Evolutionary conservation across 2,888 invertebrate genomes (phyloP).

Genomic region (Callyntrura guangdongensis): DNA sequence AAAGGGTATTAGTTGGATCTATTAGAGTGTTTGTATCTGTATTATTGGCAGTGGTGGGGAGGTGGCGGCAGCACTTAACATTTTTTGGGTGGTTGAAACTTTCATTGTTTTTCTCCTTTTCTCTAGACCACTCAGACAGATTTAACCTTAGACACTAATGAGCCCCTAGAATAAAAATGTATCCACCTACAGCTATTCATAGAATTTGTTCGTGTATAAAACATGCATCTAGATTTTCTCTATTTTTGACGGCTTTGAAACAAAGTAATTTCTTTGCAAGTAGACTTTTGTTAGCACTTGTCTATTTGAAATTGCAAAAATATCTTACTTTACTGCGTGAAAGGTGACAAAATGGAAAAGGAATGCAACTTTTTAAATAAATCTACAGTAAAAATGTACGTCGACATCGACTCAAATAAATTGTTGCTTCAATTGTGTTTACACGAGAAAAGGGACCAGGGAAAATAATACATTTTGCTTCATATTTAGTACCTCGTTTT

Average conservation of each 20-base stretch:
- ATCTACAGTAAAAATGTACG: background rate
- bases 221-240: too few species aligned
- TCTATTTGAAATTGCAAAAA: too few species aligned
- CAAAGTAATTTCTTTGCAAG: too few species aligned
- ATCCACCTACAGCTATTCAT: too few species aligned
- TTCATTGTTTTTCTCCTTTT: background rate
- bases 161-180: too few species aligned
- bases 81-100: background rate
- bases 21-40: background rate
- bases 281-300: too few species aligned
- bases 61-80: background rate
- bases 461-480: background rate
- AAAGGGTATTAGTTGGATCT: background rate
- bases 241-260: too few species aligned
- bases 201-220: too few species aligned
- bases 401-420: background rate
- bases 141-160: too few species aligned
- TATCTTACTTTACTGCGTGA: too few species aligned
- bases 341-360: background rate
- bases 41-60: background rate
- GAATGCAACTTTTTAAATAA: background rate
- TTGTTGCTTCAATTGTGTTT: background rate
- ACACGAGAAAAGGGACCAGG: background rate
- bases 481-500: background rate
- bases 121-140: background rate